Percentiles rank a stretch among this genome's conserved stretches.
These are phyloP conservation scores for Zaprionus camerounensis DNA, from an alignment of 1,140 invertebrate genomes.

Conservation along the genomic window DNA sequence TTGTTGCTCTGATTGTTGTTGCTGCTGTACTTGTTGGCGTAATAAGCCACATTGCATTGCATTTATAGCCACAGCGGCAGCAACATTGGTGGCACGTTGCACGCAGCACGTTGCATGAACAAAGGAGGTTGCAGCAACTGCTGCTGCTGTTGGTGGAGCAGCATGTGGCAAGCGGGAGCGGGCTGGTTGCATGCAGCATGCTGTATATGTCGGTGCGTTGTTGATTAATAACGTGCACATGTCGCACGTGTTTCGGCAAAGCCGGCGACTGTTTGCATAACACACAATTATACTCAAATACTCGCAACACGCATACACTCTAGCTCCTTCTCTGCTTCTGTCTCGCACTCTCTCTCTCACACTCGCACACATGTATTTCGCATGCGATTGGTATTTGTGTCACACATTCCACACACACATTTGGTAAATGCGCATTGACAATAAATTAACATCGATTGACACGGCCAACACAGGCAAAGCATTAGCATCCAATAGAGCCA, in stretches of 20 bases:
- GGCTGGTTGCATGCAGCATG: constrained; percentile 8
- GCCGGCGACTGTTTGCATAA: constrained; percentile 65
- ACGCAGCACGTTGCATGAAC: constrained; percentile 29
- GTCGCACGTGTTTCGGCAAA: constrained; percentile 69
- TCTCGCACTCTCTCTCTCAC: constrained; percentile 1
- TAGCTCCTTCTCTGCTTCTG: background rate
- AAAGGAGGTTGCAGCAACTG: constrained; percentile 9
- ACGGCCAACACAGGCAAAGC: constrained; percentile 36
- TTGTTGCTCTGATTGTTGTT: constrained; percentile 9
- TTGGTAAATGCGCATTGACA: constrained; percentile 69
- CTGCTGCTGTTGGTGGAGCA: constrained; percentile 12
- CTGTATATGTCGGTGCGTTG: constrained; percentile 29
- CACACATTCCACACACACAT: constrained; percentile 45
- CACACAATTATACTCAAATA: constrained; percentile 46
- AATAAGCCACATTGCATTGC: constrained; percentile 47
- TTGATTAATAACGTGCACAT: constrained; percentile 80
- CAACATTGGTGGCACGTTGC: constrained; percentile 17
- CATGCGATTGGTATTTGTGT: constrained; percentile 43
- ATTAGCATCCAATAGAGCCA: constrained; percentile 31
- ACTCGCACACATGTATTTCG: constrained; percentile 9
- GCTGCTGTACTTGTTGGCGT: constrained; percentile 28
- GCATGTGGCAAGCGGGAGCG: constrained; percentile 11
- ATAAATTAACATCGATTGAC: constrained; percentile 82
- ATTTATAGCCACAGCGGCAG: constrained; percentile 27
- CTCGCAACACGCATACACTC: constrained; percentile 18